Conservation (phyloP, 2,797 vertebrate genomes). For the Mus caroli region DNA sequence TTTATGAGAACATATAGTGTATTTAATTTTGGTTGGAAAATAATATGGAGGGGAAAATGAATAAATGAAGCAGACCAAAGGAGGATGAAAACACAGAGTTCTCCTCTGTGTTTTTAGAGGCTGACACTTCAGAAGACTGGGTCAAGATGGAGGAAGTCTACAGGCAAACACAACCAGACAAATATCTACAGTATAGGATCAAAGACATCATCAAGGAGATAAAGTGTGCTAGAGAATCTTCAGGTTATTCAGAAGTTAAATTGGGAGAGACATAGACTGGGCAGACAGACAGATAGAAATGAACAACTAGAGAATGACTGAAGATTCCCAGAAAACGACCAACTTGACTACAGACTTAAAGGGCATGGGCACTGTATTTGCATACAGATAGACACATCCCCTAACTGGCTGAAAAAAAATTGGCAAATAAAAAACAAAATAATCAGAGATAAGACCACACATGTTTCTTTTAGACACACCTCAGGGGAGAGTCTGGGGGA, state of each 20-base stretch:
- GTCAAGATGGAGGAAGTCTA: background rate
- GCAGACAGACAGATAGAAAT: background rate
- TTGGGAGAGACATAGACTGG: background rate
- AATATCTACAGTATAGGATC: background rate
- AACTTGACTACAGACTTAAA: background rate
- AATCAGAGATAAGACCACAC: background rate
- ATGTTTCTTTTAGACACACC: background rate
- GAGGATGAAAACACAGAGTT: background rate
- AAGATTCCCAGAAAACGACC: background rate
- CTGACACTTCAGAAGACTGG: background rate
- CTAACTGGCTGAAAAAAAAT: background rate
- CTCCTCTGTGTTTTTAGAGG: conserved; percentile 1
- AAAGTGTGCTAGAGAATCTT: background rate
- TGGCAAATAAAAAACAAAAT: conserved; percentile 2
- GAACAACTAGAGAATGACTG: background rate
- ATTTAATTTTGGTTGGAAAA: background rate
- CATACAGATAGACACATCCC: background rate
- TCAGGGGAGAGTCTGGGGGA: background rate
- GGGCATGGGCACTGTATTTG: background rate
- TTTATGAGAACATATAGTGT: background rate
- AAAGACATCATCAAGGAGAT: background rate
- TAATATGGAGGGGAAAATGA: conserved; percentile 23
- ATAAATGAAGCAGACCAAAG: background rate
- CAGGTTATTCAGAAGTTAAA: background rate
- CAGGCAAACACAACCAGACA: background rate